These are phyloP conservation scores for Macrotis lagotis DNA, from an alignment of 2,113 vertebrate genomes.

Conservation along the genomic window DNA sequence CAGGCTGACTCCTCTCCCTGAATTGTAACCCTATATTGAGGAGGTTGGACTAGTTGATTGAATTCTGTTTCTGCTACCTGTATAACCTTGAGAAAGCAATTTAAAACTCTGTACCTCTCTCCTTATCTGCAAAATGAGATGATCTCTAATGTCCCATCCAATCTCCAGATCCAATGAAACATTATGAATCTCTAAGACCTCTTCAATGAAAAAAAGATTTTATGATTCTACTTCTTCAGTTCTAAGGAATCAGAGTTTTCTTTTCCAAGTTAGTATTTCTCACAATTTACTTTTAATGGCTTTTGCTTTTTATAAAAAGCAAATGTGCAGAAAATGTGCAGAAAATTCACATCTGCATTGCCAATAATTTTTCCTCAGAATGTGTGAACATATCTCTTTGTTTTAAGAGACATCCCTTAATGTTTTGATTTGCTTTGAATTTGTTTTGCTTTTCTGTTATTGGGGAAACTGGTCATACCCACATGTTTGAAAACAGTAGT, in stretches of 20 bases:
- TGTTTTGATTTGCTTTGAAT: background rate
- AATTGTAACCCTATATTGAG: background rate
- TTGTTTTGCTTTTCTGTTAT: background rate
- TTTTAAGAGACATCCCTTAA: background rate
- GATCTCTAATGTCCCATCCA: background rate
- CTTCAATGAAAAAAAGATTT: background rate
- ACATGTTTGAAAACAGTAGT: background rate
- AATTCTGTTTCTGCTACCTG: background rate
- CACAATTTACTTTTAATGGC: background rate
- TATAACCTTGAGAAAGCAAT: background rate
- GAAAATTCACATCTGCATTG: constrained; percentile 14
- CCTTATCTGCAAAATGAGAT: constrained; percentile 4
- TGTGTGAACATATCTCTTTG: background rate
- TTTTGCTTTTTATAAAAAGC: background rate
- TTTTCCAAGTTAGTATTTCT: background rate
- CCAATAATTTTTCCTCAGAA: background rate
- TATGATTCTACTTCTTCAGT: background rate
- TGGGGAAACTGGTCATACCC: background rate
- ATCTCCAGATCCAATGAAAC: background rate
- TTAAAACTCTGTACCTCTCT: background rate
- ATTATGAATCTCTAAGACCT: background rate
- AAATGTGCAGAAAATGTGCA: constrained; percentile 9
- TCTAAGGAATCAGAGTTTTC: background rate
- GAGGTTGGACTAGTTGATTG: background rate
- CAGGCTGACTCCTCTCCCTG: background rate